A percentile compares a stretch with the other conserved stretches of the same genome.
phyloP scores from a whole-genome alignment of 1,140 invertebrate species.

The Caenorhabditis elegans region WBcel235 BX284605.5:13855501-13856000 shows the following conservation, averaged over 20 bases:
- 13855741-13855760: too few species aligned
- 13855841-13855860: neutral
- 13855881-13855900: neutral
- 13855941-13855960: neutral
- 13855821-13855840: neutral
- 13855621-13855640: neutral
- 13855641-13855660: slow-evolving; percentile 2
- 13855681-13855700: neutral
- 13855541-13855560: neutral
- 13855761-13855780: too few species aligned
- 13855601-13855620: neutral
- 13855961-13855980: neutral
- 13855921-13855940: too few species aligned
- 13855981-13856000: neutral
- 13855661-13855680: neutral
- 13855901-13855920: neutral
- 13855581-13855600: neutral
- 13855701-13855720: neutral
- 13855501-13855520: neutral
- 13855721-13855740: neutral
- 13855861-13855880: neutral
- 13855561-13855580: neutral
- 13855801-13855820: neutral
- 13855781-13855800: neutral
- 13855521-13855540: neutral